These are phyloP conservation scores for Catalaphyllia jardinei DNA, from an alignment of 64 coral and sea anemone species.

Conservation along the genomic window DNA sequence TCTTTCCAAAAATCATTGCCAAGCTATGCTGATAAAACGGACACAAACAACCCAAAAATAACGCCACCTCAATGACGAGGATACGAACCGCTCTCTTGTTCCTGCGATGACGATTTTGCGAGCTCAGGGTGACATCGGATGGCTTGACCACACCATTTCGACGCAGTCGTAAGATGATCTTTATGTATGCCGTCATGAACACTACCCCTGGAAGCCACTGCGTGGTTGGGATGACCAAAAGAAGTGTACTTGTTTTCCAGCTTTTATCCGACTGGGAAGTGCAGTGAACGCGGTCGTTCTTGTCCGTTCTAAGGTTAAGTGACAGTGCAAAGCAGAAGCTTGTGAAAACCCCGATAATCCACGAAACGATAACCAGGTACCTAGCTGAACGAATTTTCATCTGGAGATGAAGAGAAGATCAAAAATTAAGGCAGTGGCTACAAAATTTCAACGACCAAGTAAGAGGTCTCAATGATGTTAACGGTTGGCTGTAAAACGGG, in stretches of 20 bases:
- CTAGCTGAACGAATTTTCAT: slow-evolving; percentile 17
- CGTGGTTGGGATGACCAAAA: background rate
- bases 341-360: background rate
- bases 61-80: slow-evolving; percentile 26
- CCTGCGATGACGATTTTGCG: slow-evolving; percentile 23
- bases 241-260: background rate
- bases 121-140: background rate
- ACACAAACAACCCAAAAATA: slow-evolving; percentile 23
- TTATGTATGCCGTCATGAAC: background rate
- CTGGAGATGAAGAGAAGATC: background rate
- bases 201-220: slow-evolving; percentile 9
- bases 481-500: too few relatives aligned
- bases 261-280: background rate
- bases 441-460: too few relatives aligned
- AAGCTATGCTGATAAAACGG: background rate
- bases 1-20: background rate
- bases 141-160: slow-evolving; percentile 21
- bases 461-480: too few relatives aligned
- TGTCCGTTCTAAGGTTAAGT: background rate
- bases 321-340: background rate
- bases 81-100: slow-evolving; percentile 43
- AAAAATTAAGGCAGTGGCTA: too few relatives aligned
- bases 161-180: slow-evolving; percentile 41
- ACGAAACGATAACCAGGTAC: background rate
- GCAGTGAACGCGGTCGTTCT: background rate